phyloP scores from a whole-genome alignment of 2,888 invertebrate species.

The Hyalella azteca region DNA sequence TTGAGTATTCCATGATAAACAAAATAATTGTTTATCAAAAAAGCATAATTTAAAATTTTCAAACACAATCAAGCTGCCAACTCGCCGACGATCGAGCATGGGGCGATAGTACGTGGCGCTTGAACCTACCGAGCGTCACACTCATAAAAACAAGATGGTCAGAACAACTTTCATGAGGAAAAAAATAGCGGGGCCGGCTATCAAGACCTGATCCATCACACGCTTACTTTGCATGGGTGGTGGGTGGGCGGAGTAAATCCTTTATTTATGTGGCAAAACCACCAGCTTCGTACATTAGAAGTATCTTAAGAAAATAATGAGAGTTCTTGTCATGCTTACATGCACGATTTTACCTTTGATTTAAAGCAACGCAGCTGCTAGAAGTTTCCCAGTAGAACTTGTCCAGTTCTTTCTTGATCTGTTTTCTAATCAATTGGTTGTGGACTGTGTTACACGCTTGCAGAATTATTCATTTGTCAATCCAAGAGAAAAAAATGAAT shows the following conservation, averaged over 20 bases:
- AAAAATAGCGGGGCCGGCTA: neutral
- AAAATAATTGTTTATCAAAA: neutral
- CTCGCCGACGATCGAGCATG: neutral
- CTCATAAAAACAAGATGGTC: constrained; percentile 11
- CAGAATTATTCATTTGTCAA: too few species aligned
- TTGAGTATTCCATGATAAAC: neutral
- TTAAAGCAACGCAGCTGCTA: too few species aligned
- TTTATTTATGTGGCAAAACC: neutral
- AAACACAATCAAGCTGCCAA: neutral
- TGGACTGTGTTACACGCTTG: too few species aligned
- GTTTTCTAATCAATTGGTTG: neutral
- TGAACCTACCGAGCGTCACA: neutral
- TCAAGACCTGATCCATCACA: constrained; percentile 10
- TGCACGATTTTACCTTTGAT: too few species aligned
- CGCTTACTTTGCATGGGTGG: neutral
- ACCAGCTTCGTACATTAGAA: neutral
- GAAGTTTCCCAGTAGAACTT: too few species aligned
- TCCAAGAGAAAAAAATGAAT: too few species aligned
- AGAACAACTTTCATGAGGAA: constrained; percentile 17
- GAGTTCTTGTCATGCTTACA: too few species aligned
- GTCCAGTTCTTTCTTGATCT: neutral
- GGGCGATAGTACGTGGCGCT: neutral
- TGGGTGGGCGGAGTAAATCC: neutral
- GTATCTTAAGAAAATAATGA: neutral
- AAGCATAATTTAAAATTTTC: neutral